Evolutionary conservation across 2,888 invertebrate genomes (phyloP).

Genomic region (Adelphocoris suturalis): DNA sequence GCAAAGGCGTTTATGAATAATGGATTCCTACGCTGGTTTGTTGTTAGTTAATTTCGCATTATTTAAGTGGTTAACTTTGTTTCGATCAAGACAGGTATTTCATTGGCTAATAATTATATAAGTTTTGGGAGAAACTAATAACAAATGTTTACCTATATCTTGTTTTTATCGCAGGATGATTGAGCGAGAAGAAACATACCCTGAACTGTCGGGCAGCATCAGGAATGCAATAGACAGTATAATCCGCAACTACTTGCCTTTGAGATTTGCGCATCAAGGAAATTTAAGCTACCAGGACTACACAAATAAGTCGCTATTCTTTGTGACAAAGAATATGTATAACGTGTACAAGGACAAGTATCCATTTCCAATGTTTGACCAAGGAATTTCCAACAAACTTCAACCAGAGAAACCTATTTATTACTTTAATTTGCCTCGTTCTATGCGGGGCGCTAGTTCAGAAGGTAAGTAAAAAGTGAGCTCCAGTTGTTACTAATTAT

Average conservation of each 20-base stretch:
- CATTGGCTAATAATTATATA: too few species aligned
- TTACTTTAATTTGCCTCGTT: constrained; percentile 58
- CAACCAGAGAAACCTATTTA: constrained; percentile 55
- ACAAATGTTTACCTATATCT: not conserved
- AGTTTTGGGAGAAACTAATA: too few species aligned
- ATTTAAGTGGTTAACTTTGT: too few species aligned
- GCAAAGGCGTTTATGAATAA: constrained; percentile 67
- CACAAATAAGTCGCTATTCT: constrained; percentile 55
- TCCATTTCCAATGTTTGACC: constrained; percentile 55
- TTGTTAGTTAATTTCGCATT: not conserved
- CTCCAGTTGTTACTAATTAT: too few species aligned
- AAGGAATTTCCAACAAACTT: constrained; percentile 61
- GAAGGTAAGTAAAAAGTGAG: not conserved
- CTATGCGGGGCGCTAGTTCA: constrained; percentile 27
- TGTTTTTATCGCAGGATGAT: constrained; percentile 46
- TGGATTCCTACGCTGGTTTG: constrained; percentile 57
- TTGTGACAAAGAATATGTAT: constrained; percentile 53
- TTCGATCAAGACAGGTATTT: too few species aligned
- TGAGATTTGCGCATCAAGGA: constrained; percentile 67
- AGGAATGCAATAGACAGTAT: constrained; percentile 58
- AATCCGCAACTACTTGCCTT: constrained; percentile 58
- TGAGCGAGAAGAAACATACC: constrained; percentile 46
- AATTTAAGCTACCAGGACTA: constrained; percentile 53
- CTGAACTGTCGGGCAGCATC: constrained; percentile 63
- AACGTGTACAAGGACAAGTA: constrained; percentile 63